Conservation (phyloP, 2,888 invertebrate species). For the Prosapia bicincta region DNA sequence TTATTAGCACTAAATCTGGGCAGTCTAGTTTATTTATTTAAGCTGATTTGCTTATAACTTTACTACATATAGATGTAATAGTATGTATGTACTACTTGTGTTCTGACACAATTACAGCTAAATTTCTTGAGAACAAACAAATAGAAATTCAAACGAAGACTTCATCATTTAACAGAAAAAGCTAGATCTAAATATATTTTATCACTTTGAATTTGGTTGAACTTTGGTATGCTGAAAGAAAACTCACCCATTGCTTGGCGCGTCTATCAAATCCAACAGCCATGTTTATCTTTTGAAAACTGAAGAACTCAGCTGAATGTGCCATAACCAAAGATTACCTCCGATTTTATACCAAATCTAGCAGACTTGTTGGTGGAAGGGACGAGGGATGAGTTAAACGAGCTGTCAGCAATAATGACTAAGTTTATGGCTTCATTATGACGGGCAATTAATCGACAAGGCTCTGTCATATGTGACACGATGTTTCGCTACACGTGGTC, state of each 20-base stretch:
- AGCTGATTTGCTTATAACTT: too few species aligned
- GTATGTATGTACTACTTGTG: too few species aligned
- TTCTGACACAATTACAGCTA: too few species aligned
- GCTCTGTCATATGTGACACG: background rate
- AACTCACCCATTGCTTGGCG: background rate
- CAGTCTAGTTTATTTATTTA: too few species aligned
- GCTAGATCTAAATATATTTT: too few species aligned
- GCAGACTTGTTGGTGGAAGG: background rate
- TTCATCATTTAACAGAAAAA: too few species aligned
- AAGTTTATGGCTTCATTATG: background rate
- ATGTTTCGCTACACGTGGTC: background rate
- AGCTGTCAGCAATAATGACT: background rate
- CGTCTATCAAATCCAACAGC: background rate
- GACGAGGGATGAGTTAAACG: background rate
- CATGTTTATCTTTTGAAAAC: background rate
- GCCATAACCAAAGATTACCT: background rate
- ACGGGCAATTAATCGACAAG: background rate
- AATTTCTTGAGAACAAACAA: too few species aligned
- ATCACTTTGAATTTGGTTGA: too few species aligned
- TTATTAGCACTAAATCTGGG: too few species aligned
- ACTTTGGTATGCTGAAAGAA: too few species aligned
- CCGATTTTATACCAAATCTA: background rate
- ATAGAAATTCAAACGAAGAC: too few species aligned
- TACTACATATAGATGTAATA: too few species aligned
- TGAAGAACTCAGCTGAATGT: background rate